These are phyloP conservation scores for Neomorphus geoffroyi DNA, from an alignment of 2,797 vertebrate species.

Conservation along the genomic window DNA sequence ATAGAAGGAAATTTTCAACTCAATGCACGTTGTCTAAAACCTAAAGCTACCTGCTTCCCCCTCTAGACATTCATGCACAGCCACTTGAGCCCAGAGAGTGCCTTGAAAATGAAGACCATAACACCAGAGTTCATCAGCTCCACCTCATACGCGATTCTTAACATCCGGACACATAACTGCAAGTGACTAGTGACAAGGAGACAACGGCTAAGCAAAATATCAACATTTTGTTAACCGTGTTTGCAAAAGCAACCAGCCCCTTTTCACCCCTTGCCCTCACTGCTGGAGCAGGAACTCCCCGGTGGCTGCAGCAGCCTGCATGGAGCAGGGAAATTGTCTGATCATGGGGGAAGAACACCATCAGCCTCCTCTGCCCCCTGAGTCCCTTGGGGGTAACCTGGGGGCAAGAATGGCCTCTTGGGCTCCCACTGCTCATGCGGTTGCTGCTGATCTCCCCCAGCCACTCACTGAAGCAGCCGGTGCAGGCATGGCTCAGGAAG, in stretches of 20 bases:
- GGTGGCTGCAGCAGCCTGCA: background rate
- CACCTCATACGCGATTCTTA: background rate
- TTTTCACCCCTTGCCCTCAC: slow-evolving; percentile 57
- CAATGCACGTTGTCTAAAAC: background rate
- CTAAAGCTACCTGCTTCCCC: background rate
- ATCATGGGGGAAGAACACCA: rapidly evolving
- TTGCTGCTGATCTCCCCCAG: background rate
- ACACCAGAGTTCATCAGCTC: background rate
- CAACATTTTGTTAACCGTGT: slow-evolving; percentile 62
- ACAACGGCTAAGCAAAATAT: slow-evolving; percentile 62
- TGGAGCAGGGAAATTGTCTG: background rate
- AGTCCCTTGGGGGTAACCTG: background rate
- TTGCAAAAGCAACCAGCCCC: slow-evolving; percentile 42
- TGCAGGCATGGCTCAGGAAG: background rate
- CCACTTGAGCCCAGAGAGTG: rapidly evolving
- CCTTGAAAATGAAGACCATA: background rate
- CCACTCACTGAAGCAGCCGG: rapidly evolving
- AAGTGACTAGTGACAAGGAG: slow-evolving; percentile 53
- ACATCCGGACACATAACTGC: slow-evolving; percentile 27
- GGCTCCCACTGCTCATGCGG: background rate
- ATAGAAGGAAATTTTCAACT: background rate
- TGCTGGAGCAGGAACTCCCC: slow-evolving; percentile 35
- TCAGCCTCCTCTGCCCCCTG: background rate
- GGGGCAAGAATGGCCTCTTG: background rate
- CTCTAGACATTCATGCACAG: rapidly evolving